Conservation (phyloP, 2,113 vertebrate species). For the Ctenodactylus gundi region DNA sequence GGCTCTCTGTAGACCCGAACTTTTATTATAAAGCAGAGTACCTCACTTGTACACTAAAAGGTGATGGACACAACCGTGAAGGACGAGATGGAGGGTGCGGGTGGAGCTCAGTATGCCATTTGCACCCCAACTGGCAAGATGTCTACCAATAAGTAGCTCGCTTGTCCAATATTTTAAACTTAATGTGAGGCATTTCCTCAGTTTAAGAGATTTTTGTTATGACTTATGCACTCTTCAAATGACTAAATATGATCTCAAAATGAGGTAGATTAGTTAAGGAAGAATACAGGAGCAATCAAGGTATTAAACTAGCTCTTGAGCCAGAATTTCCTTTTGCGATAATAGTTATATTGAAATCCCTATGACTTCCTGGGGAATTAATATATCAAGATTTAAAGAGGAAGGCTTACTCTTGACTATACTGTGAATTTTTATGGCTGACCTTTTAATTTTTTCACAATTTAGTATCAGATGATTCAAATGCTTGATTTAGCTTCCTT, state of each 20-base stretch:
- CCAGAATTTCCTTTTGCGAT: not conserved
- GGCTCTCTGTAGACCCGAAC: not conserved
- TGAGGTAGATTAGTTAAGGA: not conserved
- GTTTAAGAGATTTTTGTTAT: not conserved
- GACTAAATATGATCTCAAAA: not conserved
- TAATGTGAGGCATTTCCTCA: not conserved
- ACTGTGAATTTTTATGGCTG: not conserved
- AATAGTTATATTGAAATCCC: not conserved
- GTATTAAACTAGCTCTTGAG: not conserved
- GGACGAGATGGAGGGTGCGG: not conserved
- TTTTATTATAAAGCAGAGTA: not conserved
- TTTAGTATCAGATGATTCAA: not conserved
- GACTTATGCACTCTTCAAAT: not conserved
- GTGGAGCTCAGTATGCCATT: not conserved
- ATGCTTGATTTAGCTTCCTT: not conserved
- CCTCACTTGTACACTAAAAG: conserved; percentile 4
- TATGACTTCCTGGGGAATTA: not conserved
- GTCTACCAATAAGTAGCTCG: not conserved
- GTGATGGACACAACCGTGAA: not conserved
- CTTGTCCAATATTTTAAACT: not conserved
- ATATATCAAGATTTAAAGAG: not conserved
- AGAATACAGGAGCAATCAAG: not conserved
- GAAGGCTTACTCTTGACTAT: not conserved
- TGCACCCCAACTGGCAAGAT: not conserved
- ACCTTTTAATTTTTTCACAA: not conserved